Base-by-base conservation (phyloP, 2,888 invertebrate genomes). In the Troides aeacus region DNA sequence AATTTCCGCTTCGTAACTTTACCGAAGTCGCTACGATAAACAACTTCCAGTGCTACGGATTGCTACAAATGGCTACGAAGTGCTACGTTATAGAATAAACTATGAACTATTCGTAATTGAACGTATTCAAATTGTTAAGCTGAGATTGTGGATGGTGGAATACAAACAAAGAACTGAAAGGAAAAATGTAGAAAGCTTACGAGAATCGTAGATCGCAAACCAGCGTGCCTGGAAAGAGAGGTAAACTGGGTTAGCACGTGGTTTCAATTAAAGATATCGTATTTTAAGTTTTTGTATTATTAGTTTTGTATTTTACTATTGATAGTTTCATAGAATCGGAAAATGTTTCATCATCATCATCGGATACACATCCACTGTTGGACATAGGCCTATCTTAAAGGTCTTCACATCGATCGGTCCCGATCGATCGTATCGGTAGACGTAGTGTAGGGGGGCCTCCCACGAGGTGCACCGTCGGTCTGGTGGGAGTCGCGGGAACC, bases 181-280 rank as follows among this genome's bases (percentile, higher is more conserved):
- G 21, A 69, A 67, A 65, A 65, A 60, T 53, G 64, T 58, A 66
- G 56, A 66, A 53, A 50, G 53, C 69, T 70, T 66, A 70, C 69
- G 36, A 56, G 58, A 66, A 39, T 62, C 46, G 36, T 63, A 66
- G 66, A 59, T 53, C 36, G 36, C 30, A 56, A 66, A 42, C 57
- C 64, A 39, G 60, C 61, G 24, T 62, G 66, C 58, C 65, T 62
- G 62, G 15, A 62, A 69, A 39, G 56, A 30, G 8, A 68, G 46
- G n/a, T 8, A 69, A 66, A 42, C 12, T 69, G 64, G 30, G 60
- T 64, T 69, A 69, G 18, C 56, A 56, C n/a, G 18, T 64, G 60
- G 62, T 36, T 24, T n/a, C 61, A 8, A 15, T 56, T 56, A 23
- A 65, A 59, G 24, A 12, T 12, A 3, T 57, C 18, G 57, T 57